Evolutionary conservation across 2,797 vertebrate species (phyloP).

Genomic region (Apogon talboti): DNA sequence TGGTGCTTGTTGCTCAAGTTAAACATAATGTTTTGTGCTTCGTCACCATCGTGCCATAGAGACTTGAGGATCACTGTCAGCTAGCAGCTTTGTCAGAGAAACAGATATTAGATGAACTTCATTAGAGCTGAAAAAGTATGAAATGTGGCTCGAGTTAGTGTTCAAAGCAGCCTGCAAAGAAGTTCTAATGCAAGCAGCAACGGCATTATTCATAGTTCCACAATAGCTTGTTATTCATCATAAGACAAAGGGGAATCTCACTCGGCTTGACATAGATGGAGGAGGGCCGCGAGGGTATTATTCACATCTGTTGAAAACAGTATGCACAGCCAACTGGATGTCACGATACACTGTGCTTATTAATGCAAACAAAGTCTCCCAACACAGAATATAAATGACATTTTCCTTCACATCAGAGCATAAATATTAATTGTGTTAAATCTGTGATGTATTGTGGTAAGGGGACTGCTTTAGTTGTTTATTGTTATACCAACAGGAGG

Average conservation of each 20-base stretch:
- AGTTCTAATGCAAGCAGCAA: slow-evolving; percentile 54
- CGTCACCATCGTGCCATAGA: slow-evolving; percentile 8
- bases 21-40: slow-evolving; percentile 11
- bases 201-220: slow-evolving; percentile 78
- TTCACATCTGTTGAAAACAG: slow-evolving; percentile 82
- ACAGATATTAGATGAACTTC: slow-evolving; percentile 47
- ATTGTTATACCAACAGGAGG: slow-evolving; percentile 58
- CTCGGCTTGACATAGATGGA: slow-evolving; percentile 81
- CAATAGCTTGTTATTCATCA: slow-evolving; percentile 82
- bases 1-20: slow-evolving; percentile 21
- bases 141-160: slow-evolving; percentile 49
- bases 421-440: slow-evolving; percentile 80
- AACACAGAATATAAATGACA: slow-evolving; percentile 75
- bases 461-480: slow-evolving; percentile 57
- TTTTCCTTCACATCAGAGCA: slow-evolving; percentile 68
- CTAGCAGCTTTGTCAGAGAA: slow-evolving; percentile 22
- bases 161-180: slow-evolving; percentile 60
- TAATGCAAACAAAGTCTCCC: slow-evolving; percentile 79
- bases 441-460: slow-evolving; percentile 71
- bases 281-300: slow-evolving; percentile 78
- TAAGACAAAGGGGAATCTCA: slow-evolving; percentile 82
- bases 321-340: slow-evolving; percentile 77
- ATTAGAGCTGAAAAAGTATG: slow-evolving; percentile 44
- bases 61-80: slow-evolving; percentile 14
- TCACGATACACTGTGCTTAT: slow-evolving; percentile 76